phyloP scores from a whole-genome alignment of 1,140 invertebrate genomes.

The Sarcophaga bullata region DNA sequence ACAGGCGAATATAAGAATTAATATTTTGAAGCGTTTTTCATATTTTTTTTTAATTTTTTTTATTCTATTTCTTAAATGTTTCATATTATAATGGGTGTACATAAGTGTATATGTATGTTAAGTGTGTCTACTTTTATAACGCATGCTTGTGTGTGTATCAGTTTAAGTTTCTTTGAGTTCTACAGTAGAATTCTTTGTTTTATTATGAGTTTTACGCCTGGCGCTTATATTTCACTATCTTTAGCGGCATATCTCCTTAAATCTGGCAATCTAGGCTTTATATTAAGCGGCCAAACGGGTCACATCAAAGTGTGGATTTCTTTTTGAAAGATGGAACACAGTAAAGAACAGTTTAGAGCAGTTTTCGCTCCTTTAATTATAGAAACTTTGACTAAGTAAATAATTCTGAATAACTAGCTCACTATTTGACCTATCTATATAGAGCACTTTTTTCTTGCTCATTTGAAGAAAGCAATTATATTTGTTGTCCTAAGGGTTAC shows the following conservation, averaged over 20 bases:
- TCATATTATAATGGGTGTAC: background rate
- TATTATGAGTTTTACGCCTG: slow-evolving; percentile 24
- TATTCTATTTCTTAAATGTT: background rate
- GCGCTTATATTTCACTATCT: slow-evolving; percentile 32
- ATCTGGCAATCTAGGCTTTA: slow-evolving; percentile 37
- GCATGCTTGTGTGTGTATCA: background rate
- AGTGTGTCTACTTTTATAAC: background rate
- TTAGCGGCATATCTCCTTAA: slow-evolving; percentile 20
- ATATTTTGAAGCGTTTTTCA: background rate
- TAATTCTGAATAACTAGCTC: no score
- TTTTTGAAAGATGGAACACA: background rate
- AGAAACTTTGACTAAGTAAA: no score
- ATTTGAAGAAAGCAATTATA: no score
- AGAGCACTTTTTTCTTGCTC: no score
- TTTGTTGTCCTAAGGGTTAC: no score
- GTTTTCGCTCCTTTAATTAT: no score
- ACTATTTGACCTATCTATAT: no score
- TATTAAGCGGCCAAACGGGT: background rate
- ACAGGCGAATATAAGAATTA: background rate
- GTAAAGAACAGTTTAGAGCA: background rate
- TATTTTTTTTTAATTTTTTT: no score
- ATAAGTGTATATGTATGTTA: background rate
- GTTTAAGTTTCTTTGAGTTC: background rate
- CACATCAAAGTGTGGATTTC: slow-evolving; percentile 26
- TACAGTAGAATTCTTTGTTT: slow-evolving; percentile 38